Evolutionary conservation across 2,888 invertebrate species (phyloP).

Genomic region (Noctua fimbriata): DNA sequence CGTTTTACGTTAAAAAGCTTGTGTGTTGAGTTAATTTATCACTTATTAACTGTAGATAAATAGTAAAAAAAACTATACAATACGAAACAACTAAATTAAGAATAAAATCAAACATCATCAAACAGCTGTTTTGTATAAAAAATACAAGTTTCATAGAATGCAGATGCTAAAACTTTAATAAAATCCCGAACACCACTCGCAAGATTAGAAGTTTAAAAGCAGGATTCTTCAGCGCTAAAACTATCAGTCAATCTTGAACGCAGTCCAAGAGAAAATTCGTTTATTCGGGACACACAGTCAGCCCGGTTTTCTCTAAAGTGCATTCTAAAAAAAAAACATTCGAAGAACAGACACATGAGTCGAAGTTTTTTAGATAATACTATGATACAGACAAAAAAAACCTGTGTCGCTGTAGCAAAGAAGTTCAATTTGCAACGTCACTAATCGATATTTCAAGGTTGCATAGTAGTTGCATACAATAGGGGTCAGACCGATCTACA

Average conservation of each 20-base stretch:
- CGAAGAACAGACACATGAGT: slow-evolving; percentile 8
- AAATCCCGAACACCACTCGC: slow-evolving; percentile 8
- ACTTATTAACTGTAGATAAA: background rate
- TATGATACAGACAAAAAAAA: slow-evolving; percentile 14
- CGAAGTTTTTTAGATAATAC: slow-evolving; percentile 3
- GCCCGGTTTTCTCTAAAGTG: slow-evolving; percentile 21
- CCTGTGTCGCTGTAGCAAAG: slow-evolving; percentile 22
- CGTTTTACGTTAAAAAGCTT: background rate
- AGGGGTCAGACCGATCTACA: slow-evolving; percentile 1
- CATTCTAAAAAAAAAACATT: slow-evolving; percentile 34
- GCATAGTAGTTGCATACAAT: slow-evolving; percentile 33
- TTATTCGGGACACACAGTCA: slow-evolving; percentile 20
- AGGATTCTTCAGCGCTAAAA: slow-evolving; percentile 9
- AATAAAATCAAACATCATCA: background rate
- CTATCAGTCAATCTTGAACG: slow-evolving; percentile 46
- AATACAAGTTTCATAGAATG: background rate
- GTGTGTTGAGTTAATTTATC: slow-evolving; percentile 5
- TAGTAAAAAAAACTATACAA: background rate
- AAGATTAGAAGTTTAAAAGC: background rate
- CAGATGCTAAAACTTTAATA: slow-evolving; percentile 7
- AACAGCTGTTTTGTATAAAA: background rate
- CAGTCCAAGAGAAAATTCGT: slow-evolving; percentile 53
- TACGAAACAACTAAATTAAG: background rate
- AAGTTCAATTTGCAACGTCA: slow-evolving; percentile 33
- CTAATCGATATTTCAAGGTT: slow-evolving; percentile 62